These are phyloP conservation scores for Microcebus griseorufus DNA, from an alignment of 2,113 vertebrate species.

Conservation along the genomic window DNA sequence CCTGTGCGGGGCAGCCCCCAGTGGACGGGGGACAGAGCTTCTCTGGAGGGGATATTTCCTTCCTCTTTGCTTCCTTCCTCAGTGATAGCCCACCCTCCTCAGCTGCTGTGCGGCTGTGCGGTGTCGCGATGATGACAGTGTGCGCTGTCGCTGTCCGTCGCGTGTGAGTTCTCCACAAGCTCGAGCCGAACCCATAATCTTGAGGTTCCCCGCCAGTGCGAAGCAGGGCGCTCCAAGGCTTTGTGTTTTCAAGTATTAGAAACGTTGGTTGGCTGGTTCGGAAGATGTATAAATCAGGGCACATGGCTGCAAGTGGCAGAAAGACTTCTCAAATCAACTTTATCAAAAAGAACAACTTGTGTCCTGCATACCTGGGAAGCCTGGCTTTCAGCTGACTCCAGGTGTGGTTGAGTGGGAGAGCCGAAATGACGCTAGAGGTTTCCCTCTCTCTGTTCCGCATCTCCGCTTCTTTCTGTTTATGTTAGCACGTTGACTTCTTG, in stretches of 20 bases:
- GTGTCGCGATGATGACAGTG: not conserved
- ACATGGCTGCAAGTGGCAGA: not conserved
- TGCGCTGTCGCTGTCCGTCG: not conserved
- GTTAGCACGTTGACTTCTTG: no score
- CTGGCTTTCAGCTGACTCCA: no score
- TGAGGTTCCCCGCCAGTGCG: not conserved
- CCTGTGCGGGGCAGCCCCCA: not conserved
- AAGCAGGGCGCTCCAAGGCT: not conserved
- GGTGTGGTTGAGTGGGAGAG: no score
- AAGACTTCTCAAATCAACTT: not conserved
- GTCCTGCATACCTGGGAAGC: no score
- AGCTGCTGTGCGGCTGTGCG: not conserved
- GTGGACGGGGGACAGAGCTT: not conserved
- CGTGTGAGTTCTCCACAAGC: not conserved
- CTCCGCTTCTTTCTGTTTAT: no score
- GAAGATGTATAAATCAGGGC: not conserved
- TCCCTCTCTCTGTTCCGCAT: no score
- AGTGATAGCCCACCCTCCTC: not conserved
- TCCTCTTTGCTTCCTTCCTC: not conserved
- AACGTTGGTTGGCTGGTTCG: not conserved
- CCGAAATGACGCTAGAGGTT: no score
- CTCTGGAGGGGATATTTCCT: not conserved
- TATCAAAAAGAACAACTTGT: no score
- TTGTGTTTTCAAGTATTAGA: not conserved
- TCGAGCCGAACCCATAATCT: not conserved